Base-by-base conservation (phyloP, 2,888 invertebrate genomes). In the Blastobasis lacticolella region DNA sequence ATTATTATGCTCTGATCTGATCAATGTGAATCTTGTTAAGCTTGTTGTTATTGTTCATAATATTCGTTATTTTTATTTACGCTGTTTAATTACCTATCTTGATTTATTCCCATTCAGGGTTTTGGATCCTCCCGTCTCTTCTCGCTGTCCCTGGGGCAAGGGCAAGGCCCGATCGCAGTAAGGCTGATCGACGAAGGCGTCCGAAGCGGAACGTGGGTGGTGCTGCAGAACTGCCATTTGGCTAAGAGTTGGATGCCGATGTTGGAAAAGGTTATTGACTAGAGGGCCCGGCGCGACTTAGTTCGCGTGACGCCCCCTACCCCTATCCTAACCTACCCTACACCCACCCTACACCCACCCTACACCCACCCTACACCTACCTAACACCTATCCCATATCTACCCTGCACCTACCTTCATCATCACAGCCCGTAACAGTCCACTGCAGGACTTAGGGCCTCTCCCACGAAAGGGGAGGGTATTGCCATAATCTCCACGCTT, bases 181-280 rank as follows among this genome's bases (percentile, higher is more conserved):
- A 92, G 91, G 71, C 89, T 97, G 80, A 96, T 98, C 51, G 94
- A 94, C 48, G 93, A 95, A 58, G 97, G 96, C 1, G 90, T 94
- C 0, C 91, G 92, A 62, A 91, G 92, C 59, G 98, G 98, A 1
- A 93, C 94, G 47, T 98, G 98, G 98, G 95, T 98, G 0, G 92
- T 97, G 10, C 81, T 98, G 50, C 98, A 98, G 86, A 98, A 98
- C 81, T 98, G 98, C 71, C 98, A 98, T 74, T 87, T 98, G 66
- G 97, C 97, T 0, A 95, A 95, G 66, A 97, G 97, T 68, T 98
- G 97, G 92, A 97, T 98, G 97, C 93, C 95, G 0, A 91, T 92
- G 48, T 82, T 98, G 57, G 98, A 98, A 81, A 95, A 93, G 88
- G 95, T 94, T 23, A 23, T 23, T 23, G 23, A 23, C 23, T 23